A percentile compares a stretch with the other conserved stretches of the same genome.
Evolutionary conservation across 2,888 invertebrate species (phyloP).

Genomic region (Lasioglossum zephyrum): DNA sequence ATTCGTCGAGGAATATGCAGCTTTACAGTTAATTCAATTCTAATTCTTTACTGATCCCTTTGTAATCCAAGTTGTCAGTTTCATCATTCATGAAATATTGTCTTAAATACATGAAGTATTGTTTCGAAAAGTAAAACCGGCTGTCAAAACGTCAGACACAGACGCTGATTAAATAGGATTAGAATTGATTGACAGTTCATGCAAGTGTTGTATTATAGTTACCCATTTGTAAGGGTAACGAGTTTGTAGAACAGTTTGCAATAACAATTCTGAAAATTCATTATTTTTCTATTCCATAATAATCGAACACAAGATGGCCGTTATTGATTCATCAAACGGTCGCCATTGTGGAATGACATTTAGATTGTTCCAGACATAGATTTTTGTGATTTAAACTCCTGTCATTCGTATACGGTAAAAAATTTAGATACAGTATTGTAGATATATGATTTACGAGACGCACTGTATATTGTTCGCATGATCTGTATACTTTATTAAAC

Average conservation of each 20-base stretch:
- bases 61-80: not conserved
- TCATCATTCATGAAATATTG: too few species aligned
- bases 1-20: not conserved
- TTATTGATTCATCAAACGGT: constrained; percentile 41
- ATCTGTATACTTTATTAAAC: not conserved
- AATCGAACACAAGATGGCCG: constrained; percentile 61
- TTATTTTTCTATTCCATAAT: constrained; percentile 33
- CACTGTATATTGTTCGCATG: not conserved
- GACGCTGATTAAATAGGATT: not conserved
- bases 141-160: not conserved
- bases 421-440: not conserved
- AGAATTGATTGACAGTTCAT: not conserved
- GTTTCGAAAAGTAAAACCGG: not conserved
- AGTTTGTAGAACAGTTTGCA: not conserved
- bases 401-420: not conserved
- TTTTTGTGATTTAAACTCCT: not conserved
- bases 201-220: not conserved
- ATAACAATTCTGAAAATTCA: not conserved
- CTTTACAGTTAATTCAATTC: not conserved
- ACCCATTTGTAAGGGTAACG: not conserved
- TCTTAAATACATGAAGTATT: not conserved
- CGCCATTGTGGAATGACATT: constrained; percentile 26
- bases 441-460: not conserved
- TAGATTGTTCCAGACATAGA: not conserved
- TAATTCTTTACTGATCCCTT: not conserved